Evolutionary conservation across 2,797 vertebrate genomes (phyloP).

Genomic region (Eptatretus atami): DNA sequence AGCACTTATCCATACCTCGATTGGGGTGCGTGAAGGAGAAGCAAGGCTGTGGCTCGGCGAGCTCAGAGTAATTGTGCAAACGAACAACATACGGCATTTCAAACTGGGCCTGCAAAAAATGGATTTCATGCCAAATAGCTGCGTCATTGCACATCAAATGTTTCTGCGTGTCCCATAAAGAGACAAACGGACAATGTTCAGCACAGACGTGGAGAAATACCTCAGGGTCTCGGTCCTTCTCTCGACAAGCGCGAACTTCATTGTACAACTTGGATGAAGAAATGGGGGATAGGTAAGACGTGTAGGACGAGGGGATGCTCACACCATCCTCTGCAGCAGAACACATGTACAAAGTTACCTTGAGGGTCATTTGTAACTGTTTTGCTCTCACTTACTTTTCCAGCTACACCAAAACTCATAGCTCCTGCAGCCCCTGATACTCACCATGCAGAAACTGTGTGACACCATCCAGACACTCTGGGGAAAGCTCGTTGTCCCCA

Average conservation of each 20-base stretch:
- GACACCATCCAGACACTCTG: constrained; percentile 59
- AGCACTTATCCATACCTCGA: constrained; percentile 12
- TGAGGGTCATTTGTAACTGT: neutral
- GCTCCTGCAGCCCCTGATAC: constrained; percentile 1
- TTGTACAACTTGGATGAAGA: constrained; percentile 80
- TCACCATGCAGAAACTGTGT: constrained; percentile 56
- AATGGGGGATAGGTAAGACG: constrained; percentile 51
- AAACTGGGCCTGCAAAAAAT: constrained; percentile 27
- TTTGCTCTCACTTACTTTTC: neutral
- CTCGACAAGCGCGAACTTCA: constrained; percentile 53
- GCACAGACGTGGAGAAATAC: constrained; percentile 9
- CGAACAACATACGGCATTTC: constrained; percentile 68
- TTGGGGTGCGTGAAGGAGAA: constrained; percentile 52
- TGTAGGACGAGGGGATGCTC: constrained; percentile 56
- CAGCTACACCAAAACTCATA: neutral
- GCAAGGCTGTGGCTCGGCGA: constrained; percentile 43
- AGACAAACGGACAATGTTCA: too few relatives aligned
- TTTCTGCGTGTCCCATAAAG: neutral
- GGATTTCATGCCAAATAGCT: neutral
- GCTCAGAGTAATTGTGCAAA: constrained; percentile 64
- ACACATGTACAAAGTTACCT: neutral
- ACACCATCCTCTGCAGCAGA: constrained; percentile 26
- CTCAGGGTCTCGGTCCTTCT: constrained; percentile 54
- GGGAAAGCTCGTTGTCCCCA: constrained; percentile 59
- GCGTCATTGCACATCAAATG: too few relatives aligned